phyloP scores from a whole-genome alignment of 2,797 vertebrate species.

The Hirundo rustica region DNA sequence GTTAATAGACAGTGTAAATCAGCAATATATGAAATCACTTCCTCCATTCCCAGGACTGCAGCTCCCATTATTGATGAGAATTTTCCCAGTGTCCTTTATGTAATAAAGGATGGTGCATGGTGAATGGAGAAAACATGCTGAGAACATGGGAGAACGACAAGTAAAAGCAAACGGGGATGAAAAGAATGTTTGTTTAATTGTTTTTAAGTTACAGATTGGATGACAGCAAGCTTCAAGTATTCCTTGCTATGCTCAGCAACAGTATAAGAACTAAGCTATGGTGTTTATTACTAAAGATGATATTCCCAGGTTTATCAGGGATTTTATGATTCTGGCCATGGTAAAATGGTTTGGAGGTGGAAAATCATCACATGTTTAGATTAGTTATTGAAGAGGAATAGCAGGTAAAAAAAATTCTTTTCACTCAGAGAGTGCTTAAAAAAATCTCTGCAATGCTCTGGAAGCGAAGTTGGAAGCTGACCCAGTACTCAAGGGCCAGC shows the following conservation, averaged over 20 bases:
- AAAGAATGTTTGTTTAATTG: neutral
- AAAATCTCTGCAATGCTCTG: neutral
- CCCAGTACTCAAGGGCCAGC: neutral
- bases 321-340: neutral
- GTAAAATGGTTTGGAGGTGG: neutral
- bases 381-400: neutral
- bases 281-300: neutral
- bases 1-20: neutral
- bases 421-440: neutral
- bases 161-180: neutral
- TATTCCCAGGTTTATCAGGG: neutral
- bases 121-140: neutral
- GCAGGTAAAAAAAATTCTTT: neutral
- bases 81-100: neutral
- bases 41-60: neutral
- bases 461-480: neutral
- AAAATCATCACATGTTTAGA: neutral
- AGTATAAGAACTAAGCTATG: neutral
- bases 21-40: neutral
- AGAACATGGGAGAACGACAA: neutral
- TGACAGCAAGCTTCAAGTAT: neutral
- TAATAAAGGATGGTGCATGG: neutral
- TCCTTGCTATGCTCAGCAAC: neutral
- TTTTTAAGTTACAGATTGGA: neutral
- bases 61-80: neutral